A percentile compares a stretch with the other conserved stretches of the same genome.
Evolutionary conservation across 2,113 vertebrate species (phyloP).

Genomic region (Silurus asotus): DNA sequence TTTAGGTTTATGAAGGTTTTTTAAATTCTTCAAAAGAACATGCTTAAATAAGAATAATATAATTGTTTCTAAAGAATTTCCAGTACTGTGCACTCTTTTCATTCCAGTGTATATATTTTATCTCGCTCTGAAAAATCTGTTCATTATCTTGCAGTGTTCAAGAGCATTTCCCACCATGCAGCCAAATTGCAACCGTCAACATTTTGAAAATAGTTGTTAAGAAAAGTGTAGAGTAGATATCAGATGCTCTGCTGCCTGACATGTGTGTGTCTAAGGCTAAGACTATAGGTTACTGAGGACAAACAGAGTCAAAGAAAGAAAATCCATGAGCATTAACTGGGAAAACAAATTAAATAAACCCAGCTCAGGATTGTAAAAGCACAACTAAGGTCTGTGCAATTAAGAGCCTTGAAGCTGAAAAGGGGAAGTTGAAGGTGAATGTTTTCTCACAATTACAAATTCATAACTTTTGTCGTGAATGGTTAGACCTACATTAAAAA

Average conservation of each 20-base stretch:
- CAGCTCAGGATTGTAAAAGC: background rate
- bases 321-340: slow-evolving; percentile 10
- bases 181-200: background rate
- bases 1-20: background rate
- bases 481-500: background rate
- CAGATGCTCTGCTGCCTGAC: too few species aligned
- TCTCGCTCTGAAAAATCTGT: background rate
- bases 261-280: background rate
- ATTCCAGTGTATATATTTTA: background rate
- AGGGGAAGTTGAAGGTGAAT: background rate
- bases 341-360: background rate
- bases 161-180: background rate
- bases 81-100: background rate
- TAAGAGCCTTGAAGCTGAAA: background rate
- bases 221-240: too few species aligned
- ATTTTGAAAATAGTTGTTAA: background rate
- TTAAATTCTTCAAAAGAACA: background rate
- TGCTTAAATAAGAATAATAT: background rate
- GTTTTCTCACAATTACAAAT: background rate
- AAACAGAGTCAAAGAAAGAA: background rate
- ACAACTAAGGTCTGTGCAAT: background rate
- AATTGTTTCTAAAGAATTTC: too few species aligned
- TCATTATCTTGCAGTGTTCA: background rate
- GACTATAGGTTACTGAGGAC: background rate
- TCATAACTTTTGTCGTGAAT: background rate